Evolutionary conservation across 2,888 invertebrate genomes (phyloP).

Genomic region (Melanostoma scalare): DNA sequence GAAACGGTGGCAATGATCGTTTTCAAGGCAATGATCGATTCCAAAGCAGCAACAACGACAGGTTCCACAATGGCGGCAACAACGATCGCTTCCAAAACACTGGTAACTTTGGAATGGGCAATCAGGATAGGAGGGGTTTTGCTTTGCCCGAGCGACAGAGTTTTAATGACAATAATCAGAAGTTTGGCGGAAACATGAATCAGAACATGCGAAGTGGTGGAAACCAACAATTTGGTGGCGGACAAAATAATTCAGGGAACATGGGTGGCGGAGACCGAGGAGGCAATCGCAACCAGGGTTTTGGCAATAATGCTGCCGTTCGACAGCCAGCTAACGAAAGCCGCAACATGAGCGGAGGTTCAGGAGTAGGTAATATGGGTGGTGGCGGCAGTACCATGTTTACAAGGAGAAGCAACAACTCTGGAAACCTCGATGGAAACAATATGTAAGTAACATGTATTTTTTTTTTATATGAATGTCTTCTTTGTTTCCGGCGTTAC

Average conservation of each 20-base stretch:
- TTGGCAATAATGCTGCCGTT: conserved; percentile 39
- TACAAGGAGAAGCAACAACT: conserved; percentile 80
- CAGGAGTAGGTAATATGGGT: conserved; percentile 77
- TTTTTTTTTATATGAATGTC: background rate
- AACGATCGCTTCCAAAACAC: conserved; percentile 38
- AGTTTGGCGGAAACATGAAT: conserved; percentile 40
- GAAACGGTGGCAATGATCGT: conserved; percentile 25
- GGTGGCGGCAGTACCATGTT: conserved; percentile 81
- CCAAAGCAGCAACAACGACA: conserved; percentile 24
- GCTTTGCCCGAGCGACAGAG: conserved; percentile 76
- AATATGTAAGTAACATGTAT: conserved; percentile 71
- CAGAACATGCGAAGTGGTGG: conserved; percentile 26
- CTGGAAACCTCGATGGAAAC: conserved; percentile 41
- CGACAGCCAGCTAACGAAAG: conserved; percentile 32
- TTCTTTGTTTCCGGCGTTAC: too few species aligned
- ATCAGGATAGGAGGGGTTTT: conserved; percentile 80
- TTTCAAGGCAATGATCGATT: conserved; percentile 35
- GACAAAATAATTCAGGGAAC: conserved; percentile 30
- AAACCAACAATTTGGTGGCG: conserved; percentile 20
- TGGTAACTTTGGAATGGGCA: conserved; percentile 69
- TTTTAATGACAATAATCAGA: conserved; percentile 52
- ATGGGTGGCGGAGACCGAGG: conserved; percentile 79
- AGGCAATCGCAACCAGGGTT: conserved; percentile 80
- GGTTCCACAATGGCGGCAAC: background rate
- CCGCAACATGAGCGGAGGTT: conserved; percentile 23